Evolutionary conservation across 2,888 invertebrate genomes (phyloP), one percentile per base, ranked within the genome.

Genomic region (Litoditis marina): DNA sequence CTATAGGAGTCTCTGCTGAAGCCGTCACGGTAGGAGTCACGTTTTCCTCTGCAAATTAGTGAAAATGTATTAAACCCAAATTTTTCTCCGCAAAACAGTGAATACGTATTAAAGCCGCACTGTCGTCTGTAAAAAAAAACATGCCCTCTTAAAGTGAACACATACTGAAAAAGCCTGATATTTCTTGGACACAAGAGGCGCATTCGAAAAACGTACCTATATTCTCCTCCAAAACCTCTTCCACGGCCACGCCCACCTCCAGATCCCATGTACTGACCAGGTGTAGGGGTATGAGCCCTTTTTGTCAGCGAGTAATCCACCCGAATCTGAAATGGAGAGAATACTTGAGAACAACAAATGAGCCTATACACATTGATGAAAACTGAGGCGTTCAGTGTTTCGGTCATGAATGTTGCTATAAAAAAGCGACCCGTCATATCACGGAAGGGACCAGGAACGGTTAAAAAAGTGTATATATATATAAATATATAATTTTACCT

Each of bases 191-290:
- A n/a, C n/a, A n/a, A n/a, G n/a, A n/a, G n/a, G n/a, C n/a, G n/a
- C n/a, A n/a, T n/a, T n/a, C n/a, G n/a, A n/a, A 8, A 44, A 22
- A 5, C 19, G 8, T 44, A 44, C 44, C 44, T 44, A 44, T 44
- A 25, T 6, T 25, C 8, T 42, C 51, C 49, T 19, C 57, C 58
- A 5, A 60, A 55, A 16, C 55, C 63, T 19, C 60, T 31, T 25
- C 66, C 62, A 36, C 63, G 50, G 6, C 61, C 63, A 34, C 63
- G 55, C 11, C 62, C 65, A 32, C 63, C 62, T 52, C 66, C 59
- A 16, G 64, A 56, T 58, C 80, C 80, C 77, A 78, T 78, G 65
- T 80, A 80, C 31, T 78, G 69, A 16, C 80, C 80, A 31, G 80
- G 80, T 46, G 80, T 80, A 22, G 80, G 80, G 19, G 78, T 74